Base-by-base conservation (phyloP, 1,140 invertebrate species). In the Pogonomyrmex barbatus region DNA sequence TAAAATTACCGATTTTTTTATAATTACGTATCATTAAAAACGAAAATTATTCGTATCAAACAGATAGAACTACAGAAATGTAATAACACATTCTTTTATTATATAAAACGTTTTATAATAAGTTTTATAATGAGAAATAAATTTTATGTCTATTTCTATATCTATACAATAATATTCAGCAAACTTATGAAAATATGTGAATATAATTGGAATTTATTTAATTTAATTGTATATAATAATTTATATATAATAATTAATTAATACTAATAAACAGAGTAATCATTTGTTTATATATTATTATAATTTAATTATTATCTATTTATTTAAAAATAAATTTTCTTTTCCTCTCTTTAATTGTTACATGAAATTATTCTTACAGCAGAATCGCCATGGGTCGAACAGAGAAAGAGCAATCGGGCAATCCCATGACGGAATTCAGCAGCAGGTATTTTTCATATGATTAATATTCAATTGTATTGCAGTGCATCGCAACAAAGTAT, bases 391-490 rank as follows among this genome's bases (percentile, higher is more conserved):
- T 94, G 93, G 92, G 87, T 70, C 93, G 91, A 50, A 89, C 84
- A 30, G 67, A 91, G 36, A 89, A 89, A 24, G 67, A 92, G 56
- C 81, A 39, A 73, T 85, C 75, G 54, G 92, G 87, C 2, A 91
- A 91, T 82, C 91, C 91, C 3, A 94, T 94, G 93, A 91, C 91
- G 65, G 93, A 94, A 36, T 94, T 94, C 60, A 94, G 86, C 56
- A 94, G 93, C 93, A 94, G 92, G 93, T 94, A 89, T 78, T n/a
- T 82, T 12, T 8, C 12, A 36, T 30, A 45, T 42, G 5, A 24
- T 47, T 45, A 45, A 60, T 73, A 36, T 6, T 12, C 36, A 14
- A 54, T 67, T 71, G 2, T 58, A 33, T 47, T 45, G 9, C 17
- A 5, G 47, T 33, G 6, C 24, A 30, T 4, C 10, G 10, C 52